Base-by-base conservation (phyloP, 1,140 invertebrate genomes). In the Bombus superbus region DNA sequence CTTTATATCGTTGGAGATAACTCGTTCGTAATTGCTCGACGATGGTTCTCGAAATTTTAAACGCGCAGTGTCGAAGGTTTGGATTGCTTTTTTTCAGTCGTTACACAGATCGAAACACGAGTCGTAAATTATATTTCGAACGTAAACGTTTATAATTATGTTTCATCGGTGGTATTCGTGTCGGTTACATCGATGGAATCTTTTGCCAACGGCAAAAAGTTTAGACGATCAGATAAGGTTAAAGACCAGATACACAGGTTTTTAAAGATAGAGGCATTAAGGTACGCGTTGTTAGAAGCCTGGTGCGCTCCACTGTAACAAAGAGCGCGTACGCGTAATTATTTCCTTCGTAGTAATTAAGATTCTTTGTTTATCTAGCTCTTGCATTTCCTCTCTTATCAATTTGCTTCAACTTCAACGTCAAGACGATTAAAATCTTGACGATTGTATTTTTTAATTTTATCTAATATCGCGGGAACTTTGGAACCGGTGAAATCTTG, bases 191-290 rank as follows among this genome's bases (percentile, higher is more conserved):
- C 0, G 75, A n/a, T 78, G 57, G 38, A 64, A 78, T 64, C 75
- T 32, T 42, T 64, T 6, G 28, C 57, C 28, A n/a, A 32, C 2
- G 44, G 73, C 10, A 42, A 62, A 78, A 78, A 32, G 57, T 78
- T 78, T 78, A 18, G 32, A 35, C 38, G 59, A 78, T 78, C 75
- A 25, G 75, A 78, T 78, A 78, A 42, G 25, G 75, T 42, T 78
- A 66, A 64, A 78, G 53, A 59, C 38, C 25, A 66, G 75, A 77
- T 62, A 47, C n/a, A 38, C 53, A 62, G 57, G 75, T 78, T 78
- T 66, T 66, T 66, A 40, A 78, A 32, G 75, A 32, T 40, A 64
- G 35, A 32, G n/a, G 57, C 75, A 42, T n/a, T n/a, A 42, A 18
- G 4, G 72, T 32, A 11, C 42, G 22, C 10, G 32, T 9, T 13